Percentiles rank a stretch among this genome's conserved stretches.
Evolutionary conservation across 1,140 invertebrate species (phyloP).

Genomic region (Agraylea sexmaculata): DNA sequence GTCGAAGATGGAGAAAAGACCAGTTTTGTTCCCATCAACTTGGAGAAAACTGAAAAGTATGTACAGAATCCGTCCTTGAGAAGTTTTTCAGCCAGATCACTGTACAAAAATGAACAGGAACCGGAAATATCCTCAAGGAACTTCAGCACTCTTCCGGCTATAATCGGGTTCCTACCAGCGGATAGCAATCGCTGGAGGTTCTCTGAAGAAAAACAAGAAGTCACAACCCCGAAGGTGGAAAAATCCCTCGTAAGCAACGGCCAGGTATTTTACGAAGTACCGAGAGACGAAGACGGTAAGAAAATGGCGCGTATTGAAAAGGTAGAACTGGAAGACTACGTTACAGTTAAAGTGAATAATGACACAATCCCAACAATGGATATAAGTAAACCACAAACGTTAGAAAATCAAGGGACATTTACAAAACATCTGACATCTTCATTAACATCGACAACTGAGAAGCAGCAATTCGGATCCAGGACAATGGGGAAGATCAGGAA

Average conservation of each 20-base stretch:
- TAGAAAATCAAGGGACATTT: background rate
- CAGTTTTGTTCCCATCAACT: too few species aligned
- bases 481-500: slow-evolving; percentile 17
- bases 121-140: too few species aligned
- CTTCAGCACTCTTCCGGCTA: too few species aligned
- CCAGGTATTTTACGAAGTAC: slow-evolving; percentile 20
- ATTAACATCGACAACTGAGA: background rate
- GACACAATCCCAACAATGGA: slow-evolving; percentile 5
- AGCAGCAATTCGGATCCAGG: slow-evolving; percentile 16
- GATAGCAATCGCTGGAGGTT: too few species aligned
- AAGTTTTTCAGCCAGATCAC: too few species aligned
- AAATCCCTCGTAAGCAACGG: slow-evolving; percentile 19
- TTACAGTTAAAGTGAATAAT: slow-evolving; percentile 12
- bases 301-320: slow-evolving; percentile 19
- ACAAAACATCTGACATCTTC: background rate
- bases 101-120: too few species aligned
- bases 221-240: too few species aligned
- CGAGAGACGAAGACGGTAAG: slow-evolving; percentile 14
- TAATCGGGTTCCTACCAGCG: too few species aligned
- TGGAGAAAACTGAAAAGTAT: too few species aligned
- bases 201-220: too few species aligned
- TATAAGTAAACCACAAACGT: background rate
- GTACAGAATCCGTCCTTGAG: too few species aligned
- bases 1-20: too few species aligned
- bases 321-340: slow-evolving; percentile 18